Evolutionary conservation across 2,113 vertebrate genomes (phyloP).

Genomic region (Cyrtonyx montezumae): DNA sequence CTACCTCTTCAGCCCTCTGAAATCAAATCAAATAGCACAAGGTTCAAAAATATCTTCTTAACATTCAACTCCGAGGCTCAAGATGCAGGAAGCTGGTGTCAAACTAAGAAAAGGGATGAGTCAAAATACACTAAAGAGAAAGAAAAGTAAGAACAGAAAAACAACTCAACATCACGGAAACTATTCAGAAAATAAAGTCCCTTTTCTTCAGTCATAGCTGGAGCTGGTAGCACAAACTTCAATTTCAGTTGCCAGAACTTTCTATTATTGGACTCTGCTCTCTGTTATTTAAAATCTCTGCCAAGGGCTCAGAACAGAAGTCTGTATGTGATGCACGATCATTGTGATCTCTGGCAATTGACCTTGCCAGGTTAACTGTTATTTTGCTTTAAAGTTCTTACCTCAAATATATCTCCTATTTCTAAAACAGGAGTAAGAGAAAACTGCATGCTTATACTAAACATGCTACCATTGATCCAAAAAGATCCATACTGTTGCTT

Average conservation of each 20-base stretch:
- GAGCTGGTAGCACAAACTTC: not conserved
- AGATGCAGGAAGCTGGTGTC: constrained; percentile 28
- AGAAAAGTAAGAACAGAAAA: constrained; percentile 33
- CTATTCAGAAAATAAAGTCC: constrained; percentile 16
- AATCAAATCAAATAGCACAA: constrained; percentile 25
- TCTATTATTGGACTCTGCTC: not conserved
- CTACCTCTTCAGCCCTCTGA: not conserved
- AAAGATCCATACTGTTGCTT: not conserved
- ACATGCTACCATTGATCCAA: not conserved
- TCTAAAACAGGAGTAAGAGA: not conserved
- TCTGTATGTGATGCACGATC: not conserved
- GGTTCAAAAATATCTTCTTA: constrained; percentile 49
- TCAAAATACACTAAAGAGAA: constrained; percentile 35
- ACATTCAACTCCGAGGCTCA: constrained; percentile 14
- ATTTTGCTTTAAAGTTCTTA: not conserved
- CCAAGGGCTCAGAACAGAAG: not conserved
- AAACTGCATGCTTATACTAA: not conserved
- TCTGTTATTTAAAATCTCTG: not conserved
- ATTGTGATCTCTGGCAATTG: not conserved
- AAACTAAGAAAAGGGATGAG: constrained; percentile 49
- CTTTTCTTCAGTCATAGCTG: constrained; percentile 44
- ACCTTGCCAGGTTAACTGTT: not conserved
- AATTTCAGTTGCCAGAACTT: not conserved
- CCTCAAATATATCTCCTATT: not conserved
- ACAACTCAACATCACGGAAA: constrained; percentile 48